Percentiles rank a stretch among this genome's conserved stretches.
phyloP scores from a whole-genome alignment of 2,113 vertebrate species.

The human (Homo sapiens) region GRCh38 chr5:149271501-149272000 shows the following conservation, averaged over 20 bases:
- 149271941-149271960: background rate
- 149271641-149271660: background rate
- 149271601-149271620: no score
- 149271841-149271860: constrained; percentile 65
- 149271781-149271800: constrained; percentile 34
- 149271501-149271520: no score
- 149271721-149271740: background rate
- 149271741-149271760: constrained; percentile 27
- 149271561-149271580: background rate
- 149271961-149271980: constrained; percentile 70
- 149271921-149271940: background rate
- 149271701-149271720: constrained; percentile 43
- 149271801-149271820: constrained; percentile 25
- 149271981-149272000: constrained; percentile 66
- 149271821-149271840: constrained; percentile 70
- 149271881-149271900: background rate
- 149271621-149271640: fast-evolving
- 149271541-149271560: background rate
- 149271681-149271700: background rate
- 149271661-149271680: background rate
- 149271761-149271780: constrained; percentile 65
- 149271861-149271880: background rate
- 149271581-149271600: background rate
- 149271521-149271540: background rate
- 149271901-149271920: background rate